phyloP scores from a whole-genome alignment of 1,140 invertebrate species.

The Nephila pilipes region DNA sequence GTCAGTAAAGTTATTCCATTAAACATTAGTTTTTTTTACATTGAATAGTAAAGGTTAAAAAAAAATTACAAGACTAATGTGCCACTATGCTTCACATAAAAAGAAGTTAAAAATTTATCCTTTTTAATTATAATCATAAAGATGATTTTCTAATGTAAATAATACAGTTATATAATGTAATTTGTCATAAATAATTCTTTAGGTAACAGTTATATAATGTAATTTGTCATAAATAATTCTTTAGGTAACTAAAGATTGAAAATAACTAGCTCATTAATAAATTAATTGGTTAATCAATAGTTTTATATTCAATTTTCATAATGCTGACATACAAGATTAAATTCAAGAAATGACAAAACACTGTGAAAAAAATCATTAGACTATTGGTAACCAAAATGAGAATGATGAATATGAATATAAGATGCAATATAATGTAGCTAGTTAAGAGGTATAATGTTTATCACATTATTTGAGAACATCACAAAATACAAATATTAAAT shows the following conservation, averaged over 20 bases:
- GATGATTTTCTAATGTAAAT: not conserved
- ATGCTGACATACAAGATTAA: not conserved
- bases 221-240: not conserved
- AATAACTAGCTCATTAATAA: not conserved
- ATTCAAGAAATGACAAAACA: not conserved
- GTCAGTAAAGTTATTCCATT: not conserved
- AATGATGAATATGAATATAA: conserved; percentile 16
- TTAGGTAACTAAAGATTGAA: not conserved
- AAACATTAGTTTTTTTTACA: not conserved
- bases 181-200: no score
- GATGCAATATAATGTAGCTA: conserved; percentile 45
- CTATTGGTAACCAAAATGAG: not conserved
- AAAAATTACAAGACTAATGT: not conserved
- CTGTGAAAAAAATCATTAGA: not conserved
- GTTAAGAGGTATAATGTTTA: conserved; percentile 61
- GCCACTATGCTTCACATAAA: not conserved
- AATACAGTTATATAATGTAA: not conserved
- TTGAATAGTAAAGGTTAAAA: not conserved
- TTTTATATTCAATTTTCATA: not conserved
- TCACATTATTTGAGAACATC: conserved; percentile 61
- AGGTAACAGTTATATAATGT: not conserved
- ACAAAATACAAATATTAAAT: conserved; percentile 54
- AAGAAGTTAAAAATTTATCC: not conserved
- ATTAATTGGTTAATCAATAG: not conserved
- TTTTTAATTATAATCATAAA: not conserved